A percentile compares a stretch with the other conserved stretches of the same genome.
Evolutionary conservation across 2,797 vertebrate species (phyloP).

Genomic region (Lutra lutra): DNA sequence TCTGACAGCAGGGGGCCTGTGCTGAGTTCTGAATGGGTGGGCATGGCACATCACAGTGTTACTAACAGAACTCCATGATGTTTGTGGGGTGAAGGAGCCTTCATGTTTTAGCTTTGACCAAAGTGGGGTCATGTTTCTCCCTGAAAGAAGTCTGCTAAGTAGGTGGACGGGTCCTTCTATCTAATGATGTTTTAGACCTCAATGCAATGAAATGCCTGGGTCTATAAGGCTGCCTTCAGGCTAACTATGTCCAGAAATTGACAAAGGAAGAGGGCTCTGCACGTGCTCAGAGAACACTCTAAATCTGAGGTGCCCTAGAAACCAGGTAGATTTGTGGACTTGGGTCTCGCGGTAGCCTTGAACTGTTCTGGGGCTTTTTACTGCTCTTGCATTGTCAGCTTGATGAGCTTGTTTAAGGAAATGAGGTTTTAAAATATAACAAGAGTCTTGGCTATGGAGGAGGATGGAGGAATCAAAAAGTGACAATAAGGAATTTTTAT

Average conservation of each 20-base stretch:
- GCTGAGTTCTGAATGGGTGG: neutral
- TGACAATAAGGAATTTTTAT: neutral
- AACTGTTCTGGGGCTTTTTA: neutral
- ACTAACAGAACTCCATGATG: neutral
- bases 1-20: neutral
- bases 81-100: neutral
- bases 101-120: neutral
- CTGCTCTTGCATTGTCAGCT: neutral
- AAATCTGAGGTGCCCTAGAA: neutral
- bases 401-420: neutral
- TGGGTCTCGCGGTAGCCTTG: neutral
- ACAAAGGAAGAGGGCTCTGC: neutral
- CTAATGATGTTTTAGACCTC: neutral
- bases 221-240: neutral
- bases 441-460: neutral
- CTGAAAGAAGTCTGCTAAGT: neutral
- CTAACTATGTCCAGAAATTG: neutral
- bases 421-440: constrained; percentile 2
- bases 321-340: neutral
- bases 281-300: neutral
- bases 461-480: neutral
- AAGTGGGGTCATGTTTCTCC: neutral
- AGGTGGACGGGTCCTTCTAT: neutral
- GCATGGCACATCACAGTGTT: neutral
- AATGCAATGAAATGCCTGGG: neutral